phyloP scores from a whole-genome alignment of 2,888 invertebrate species.

The Chrysotoxum bicinctum region DNA sequence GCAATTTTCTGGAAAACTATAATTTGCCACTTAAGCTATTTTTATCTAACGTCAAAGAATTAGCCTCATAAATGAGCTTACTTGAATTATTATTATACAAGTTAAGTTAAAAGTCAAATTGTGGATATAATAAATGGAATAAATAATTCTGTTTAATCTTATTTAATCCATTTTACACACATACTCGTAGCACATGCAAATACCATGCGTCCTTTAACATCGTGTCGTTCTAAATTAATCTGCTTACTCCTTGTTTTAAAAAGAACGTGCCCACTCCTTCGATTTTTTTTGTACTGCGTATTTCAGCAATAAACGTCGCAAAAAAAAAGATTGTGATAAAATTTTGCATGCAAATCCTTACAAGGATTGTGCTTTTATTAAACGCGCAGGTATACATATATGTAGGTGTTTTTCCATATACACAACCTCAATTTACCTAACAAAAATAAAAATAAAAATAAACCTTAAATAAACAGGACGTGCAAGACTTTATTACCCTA shows the following conservation, averaged over 20 bases:
- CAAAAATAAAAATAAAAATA: not conserved
- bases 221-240: not conserved
- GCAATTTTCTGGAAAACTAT: too few relatives aligned
- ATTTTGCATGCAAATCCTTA: conserved; percentile 17
- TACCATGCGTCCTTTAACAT: not conserved
- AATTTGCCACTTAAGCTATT: too few relatives aligned
- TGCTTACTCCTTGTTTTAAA: not conserved
- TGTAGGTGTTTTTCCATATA: too few relatives aligned
- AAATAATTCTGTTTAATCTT: not conserved
- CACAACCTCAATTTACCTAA: not conserved
- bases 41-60: too few relatives aligned
- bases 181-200: not conserved
- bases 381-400: not conserved
- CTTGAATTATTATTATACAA: too few relatives aligned
- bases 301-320: not conserved
- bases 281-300: not conserved
- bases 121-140: not conserved
- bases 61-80: too few relatives aligned
- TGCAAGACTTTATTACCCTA: not conserved
- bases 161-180: not conserved
- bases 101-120: not conserved
- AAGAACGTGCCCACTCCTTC: conserved; percentile 1
- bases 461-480: not conserved
- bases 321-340: conserved; percentile 1
- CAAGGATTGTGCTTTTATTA: not conserved